phyloP scores from a whole-genome alignment of 1,140 invertebrate species.

The Adelges cooleyi region DNA sequence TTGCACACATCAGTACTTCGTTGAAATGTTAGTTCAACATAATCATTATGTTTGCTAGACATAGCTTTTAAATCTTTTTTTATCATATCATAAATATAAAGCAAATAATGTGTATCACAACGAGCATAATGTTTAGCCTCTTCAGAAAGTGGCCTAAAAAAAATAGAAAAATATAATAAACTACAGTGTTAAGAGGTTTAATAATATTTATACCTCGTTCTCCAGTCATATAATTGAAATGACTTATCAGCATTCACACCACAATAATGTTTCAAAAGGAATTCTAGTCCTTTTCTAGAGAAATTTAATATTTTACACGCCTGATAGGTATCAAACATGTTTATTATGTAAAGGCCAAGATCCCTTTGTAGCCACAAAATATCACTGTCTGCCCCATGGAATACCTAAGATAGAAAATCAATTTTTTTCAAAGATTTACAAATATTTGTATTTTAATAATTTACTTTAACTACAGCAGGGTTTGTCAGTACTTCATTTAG shows the following conservation, averaged over 20 bases:
- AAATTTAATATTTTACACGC: slow-evolving; percentile 68
- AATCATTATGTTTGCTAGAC: slow-evolving; percentile 55
- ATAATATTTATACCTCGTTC: slow-evolving; percentile 51
- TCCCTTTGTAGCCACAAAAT: slow-evolving; percentile 90
- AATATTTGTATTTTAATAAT: neutral
- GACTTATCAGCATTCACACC: slow-evolving; percentile 71
- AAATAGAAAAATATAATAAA: neutral
- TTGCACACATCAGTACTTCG: slow-evolving; percentile 61
- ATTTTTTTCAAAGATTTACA: slow-evolving; percentile 1
- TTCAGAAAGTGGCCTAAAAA: slow-evolving; percentile 63
- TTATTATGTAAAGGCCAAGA: slow-evolving; percentile 88
- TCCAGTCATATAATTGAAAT: slow-evolving; percentile 93
- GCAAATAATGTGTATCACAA: slow-evolving; percentile 88
- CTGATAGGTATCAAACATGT: slow-evolving; percentile 93
- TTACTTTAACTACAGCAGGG: slow-evolving; percentile 77
- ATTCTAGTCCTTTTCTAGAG: slow-evolving; percentile 60
- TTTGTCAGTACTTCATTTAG: slow-evolving; percentile 90
- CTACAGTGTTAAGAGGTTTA: no score
- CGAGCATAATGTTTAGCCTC: slow-evolving; percentile 81
- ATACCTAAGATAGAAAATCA: slow-evolving; percentile 48
- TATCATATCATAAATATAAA: slow-evolving; percentile 81
- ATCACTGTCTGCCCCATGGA: slow-evolving; percentile 86
- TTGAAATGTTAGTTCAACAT: slow-evolving; percentile 57
- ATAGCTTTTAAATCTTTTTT: slow-evolving; percentile 62
- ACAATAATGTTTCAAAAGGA: slow-evolving; percentile 70